Percentiles rank a stretch among this genome's conserved stretches.
Evolutionary conservation across 2,113 vertebrate genomes (phyloP).

Genomic region (Grantiella picta): DNA sequence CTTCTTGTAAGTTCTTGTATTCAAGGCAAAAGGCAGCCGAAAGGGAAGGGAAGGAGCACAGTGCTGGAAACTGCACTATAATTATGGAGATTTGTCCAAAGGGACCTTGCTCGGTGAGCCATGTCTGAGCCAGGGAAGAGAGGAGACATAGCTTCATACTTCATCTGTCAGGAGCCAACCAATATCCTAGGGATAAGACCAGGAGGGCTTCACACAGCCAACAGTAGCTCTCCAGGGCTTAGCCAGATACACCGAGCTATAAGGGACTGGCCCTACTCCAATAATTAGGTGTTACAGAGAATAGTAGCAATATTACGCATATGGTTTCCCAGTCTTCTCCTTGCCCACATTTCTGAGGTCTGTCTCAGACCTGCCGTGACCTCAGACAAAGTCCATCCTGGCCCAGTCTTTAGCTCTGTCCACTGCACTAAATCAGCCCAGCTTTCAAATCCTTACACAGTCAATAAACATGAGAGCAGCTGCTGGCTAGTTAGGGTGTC

Average conservation of each 20-base stretch:
- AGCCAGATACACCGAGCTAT: background rate
- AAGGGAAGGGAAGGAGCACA: background rate
- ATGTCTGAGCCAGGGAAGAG: background rate
- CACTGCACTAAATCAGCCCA: background rate
- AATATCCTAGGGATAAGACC: background rate
- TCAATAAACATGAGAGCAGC: background rate
- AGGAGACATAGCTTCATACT: background rate
- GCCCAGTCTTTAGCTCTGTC: background rate
- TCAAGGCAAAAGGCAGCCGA: background rate
- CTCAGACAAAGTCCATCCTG: background rate
- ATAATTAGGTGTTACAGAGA: background rate
- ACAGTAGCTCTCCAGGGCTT: background rate
- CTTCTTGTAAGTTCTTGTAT: background rate
- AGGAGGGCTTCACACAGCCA: background rate
- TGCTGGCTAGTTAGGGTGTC: background rate
- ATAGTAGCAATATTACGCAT: rapidly evolving
- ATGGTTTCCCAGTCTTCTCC: background rate
- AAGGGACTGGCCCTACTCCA: background rate
- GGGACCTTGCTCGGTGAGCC: rapidly evolving
- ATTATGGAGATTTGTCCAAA: background rate
- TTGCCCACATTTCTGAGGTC: background rate
- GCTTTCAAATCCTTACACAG: background rate
- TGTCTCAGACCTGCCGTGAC: background rate
- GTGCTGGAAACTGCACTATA: background rate
- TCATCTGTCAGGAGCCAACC: background rate